Conservation (phyloP, 1,140 invertebrate species). For the Tetragonula clypearis region DNA sequence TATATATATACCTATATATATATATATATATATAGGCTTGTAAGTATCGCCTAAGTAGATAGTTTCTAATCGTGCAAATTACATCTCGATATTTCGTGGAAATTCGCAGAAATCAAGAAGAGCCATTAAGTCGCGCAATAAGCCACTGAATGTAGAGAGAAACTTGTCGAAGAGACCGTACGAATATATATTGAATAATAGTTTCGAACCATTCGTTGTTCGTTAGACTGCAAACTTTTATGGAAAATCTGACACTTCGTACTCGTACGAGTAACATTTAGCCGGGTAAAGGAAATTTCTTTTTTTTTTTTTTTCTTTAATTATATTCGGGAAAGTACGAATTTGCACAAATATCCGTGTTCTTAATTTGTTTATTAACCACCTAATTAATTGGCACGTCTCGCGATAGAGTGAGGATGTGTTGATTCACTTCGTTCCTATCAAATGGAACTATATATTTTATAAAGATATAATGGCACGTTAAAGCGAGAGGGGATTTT, state of each 20-base stretch:
- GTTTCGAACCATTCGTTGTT: background rate
- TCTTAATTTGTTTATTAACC: no score
- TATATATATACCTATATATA: no score
- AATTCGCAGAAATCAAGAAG: background rate
- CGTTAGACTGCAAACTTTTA: background rate
- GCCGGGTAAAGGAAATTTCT: background rate
- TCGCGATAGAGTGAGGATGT: no score
- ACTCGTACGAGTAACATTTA: background rate
- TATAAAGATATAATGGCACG: background rate
- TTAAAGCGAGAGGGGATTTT: background rate
- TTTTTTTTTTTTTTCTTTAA: background rate
- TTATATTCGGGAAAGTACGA: no score
- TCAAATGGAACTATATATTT: background rate
- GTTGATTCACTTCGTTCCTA: background rate
- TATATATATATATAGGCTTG: no score
- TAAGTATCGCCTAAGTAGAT: background rate
- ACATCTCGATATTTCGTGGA: background rate
- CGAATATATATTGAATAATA: background rate
- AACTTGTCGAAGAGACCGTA: background rate
- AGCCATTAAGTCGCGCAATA: no score
- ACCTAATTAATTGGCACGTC: background rate
- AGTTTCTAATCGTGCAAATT: background rate
- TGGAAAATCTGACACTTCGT: background rate
- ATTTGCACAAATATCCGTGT: no score
- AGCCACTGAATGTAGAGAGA: background rate